These are phyloP conservation scores for Delia radicum DNA, from an alignment of 1,140 invertebrate species.

Conservation along the genomic window DNA sequence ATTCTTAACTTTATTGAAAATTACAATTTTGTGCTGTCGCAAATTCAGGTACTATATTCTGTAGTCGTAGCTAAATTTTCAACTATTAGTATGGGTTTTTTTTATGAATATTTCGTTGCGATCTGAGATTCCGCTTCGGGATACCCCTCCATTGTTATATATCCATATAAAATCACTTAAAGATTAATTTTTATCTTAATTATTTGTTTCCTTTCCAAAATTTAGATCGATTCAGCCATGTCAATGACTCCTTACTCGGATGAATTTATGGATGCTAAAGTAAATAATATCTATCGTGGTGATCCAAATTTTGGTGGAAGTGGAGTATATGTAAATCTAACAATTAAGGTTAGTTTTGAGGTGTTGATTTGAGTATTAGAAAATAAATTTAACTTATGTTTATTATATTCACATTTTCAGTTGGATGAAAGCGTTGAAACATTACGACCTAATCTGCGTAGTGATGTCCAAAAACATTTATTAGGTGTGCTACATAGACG, in stretches of 20 bases:
- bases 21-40: too few relatives aligned
- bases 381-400: too few relatives aligned
- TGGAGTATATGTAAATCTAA: constrained; percentile 81
- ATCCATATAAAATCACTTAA: too few relatives aligned
- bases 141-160: too few relatives aligned
- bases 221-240: constrained; percentile 81
- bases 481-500: constrained; percentile 78
- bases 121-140: too few relatives aligned
- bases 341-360: constrained; percentile 62
- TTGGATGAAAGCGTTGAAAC: constrained; percentile 71
- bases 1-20: too few relatives aligned
- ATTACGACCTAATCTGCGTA: constrained; percentile 65
- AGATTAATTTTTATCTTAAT: too few relatives aligned
- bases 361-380: too few relatives aligned
- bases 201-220: neutral
- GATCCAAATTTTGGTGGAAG: constrained; percentile 66
- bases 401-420: constrained; percentile 27
- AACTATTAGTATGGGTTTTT: too few relatives aligned
- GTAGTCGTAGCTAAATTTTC: too few relatives aligned
- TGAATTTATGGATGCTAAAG: constrained; percentile 75
- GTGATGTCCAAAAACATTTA: constrained; percentile 79
- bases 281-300: constrained; percentile 80
- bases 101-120: too few relatives aligned
- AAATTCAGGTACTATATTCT: too few relatives aligned
- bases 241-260: constrained; percentile 86